Conservation (phyloP, 2,797 vertebrate genomes). For the Orientallactaga sibirica region DNA sequence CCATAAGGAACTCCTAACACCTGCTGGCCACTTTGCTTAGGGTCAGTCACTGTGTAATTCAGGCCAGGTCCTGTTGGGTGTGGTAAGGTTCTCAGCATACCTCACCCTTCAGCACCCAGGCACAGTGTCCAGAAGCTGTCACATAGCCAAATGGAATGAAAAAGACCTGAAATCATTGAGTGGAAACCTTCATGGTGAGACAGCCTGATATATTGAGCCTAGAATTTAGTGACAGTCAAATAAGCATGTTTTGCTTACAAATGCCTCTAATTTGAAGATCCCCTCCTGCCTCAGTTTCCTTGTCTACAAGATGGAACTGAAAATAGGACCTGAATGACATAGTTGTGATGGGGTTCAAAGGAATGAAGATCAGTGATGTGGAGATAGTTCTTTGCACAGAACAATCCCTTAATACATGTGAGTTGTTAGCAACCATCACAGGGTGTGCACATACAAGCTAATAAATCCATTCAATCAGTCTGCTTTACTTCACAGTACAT, state of each 20-base stretch:
- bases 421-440: neutral
- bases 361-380: accelerated
- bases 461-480: neutral
- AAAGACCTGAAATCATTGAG: accelerated
- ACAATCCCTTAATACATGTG: neutral
- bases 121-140: no score
- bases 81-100: accelerated
- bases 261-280: no score
- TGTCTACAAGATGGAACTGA: no score
- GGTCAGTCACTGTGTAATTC: no score
- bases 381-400: neutral
- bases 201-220: accelerated
- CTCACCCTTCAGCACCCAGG: no score
- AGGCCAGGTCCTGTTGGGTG: neutral
- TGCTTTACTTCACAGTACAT: neutral
- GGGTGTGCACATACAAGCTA: neutral
- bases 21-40: neutral
- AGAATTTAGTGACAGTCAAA: neutral
- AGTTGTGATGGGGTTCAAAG: neutral
- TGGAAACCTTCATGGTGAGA: accelerated
- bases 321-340: neutral
- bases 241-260: accelerated
- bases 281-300: neutral
- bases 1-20: neutral
- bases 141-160: accelerated